Conservation (phyloP, 2,113 vertebrate species). For the Pitta sordida region DNA sequence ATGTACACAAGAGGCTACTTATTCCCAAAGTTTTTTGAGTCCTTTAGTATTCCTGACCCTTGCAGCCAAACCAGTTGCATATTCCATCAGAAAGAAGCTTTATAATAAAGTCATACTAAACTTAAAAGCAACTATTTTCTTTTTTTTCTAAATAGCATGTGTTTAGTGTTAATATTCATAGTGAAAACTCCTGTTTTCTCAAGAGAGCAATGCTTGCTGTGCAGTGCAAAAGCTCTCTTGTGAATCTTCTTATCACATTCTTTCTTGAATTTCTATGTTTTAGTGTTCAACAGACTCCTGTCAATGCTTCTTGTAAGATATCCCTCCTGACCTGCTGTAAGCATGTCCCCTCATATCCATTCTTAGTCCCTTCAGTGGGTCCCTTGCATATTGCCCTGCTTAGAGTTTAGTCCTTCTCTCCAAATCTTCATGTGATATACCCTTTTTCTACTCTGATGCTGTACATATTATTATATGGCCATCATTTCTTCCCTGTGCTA, state of each 20-base stretch:
- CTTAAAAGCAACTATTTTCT: neutral
- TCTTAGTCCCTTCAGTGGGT: neutral
- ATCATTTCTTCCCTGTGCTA: neutral
- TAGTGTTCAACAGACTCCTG: neutral
- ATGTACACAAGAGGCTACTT: neutral
- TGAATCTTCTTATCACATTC: neutral
- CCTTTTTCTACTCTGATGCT: neutral
- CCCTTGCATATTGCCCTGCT: neutral
- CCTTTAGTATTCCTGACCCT: neutral
- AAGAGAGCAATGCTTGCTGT: neutral
- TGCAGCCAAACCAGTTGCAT: neutral
- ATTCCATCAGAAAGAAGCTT: neutral
- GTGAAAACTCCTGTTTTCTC: neutral
- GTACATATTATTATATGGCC: neutral
- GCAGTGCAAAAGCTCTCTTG: neutral
- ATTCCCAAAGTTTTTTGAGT: neutral
- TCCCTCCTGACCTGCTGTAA: neutral
- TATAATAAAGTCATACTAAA: neutral
- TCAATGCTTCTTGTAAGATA: neutral
- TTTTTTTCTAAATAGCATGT: neutral
- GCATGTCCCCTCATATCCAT: neutral
- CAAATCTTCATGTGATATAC: neutral
- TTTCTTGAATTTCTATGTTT: neutral
- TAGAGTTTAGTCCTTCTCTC: neutral
- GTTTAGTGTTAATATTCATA: neutral